phyloP scores from a whole-genome alignment of 2,888 invertebrate genomes.

The Hermaeophaga mercurialis region DNA sequence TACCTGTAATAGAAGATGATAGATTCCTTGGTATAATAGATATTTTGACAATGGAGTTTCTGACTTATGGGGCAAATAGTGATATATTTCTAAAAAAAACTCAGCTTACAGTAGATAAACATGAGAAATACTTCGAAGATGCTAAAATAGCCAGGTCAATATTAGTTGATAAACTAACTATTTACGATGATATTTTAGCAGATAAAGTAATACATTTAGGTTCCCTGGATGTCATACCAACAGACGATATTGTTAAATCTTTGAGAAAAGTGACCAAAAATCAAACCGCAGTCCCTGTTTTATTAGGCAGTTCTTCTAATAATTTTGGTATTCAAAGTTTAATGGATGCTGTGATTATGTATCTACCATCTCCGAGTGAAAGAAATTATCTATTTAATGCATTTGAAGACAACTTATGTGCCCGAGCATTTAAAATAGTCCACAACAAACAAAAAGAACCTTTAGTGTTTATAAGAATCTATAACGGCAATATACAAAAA shows the following conservation, averaged over 20 bases:
- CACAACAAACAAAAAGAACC: conserved; percentile 90
- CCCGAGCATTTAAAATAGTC: conserved; percentile 89
- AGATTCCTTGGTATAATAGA: conserved; percentile 76
- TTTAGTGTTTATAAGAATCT: conserved; percentile 83
- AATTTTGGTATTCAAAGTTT: conserved; percentile 91
- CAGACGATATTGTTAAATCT: conserved; percentile 65
- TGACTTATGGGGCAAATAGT: conserved; percentile 70
- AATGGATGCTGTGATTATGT: conserved; percentile 82
- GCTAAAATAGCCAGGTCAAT: conserved; percentile 66
- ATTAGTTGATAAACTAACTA: conserved; percentile 80
- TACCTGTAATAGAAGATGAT: conserved; percentile 62
- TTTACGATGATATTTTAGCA: conserved; percentile 77
- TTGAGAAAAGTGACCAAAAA: conserved; percentile 69
- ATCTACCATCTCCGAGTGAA: conserved; percentile 81
- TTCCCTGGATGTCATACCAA: conserved; percentile 68
- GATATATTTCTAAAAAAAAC: conserved; percentile 58
- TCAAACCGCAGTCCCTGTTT: conserved; percentile 72
- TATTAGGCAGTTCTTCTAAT: conserved; percentile 92
- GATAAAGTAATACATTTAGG: conserved; percentile 71
- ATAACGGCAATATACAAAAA: conserved; percentile 74
- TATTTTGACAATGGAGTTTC: conserved; percentile 72
- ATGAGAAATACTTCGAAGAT: conserved; percentile 63
- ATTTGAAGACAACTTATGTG: conserved; percentile 73
- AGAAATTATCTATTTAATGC: conserved; percentile 63
- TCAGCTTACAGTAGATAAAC: conserved; percentile 61